Evolutionary conservation across 2,888 invertebrate genomes (phyloP).

Genomic region (Pseudococcus viburni): DNA sequence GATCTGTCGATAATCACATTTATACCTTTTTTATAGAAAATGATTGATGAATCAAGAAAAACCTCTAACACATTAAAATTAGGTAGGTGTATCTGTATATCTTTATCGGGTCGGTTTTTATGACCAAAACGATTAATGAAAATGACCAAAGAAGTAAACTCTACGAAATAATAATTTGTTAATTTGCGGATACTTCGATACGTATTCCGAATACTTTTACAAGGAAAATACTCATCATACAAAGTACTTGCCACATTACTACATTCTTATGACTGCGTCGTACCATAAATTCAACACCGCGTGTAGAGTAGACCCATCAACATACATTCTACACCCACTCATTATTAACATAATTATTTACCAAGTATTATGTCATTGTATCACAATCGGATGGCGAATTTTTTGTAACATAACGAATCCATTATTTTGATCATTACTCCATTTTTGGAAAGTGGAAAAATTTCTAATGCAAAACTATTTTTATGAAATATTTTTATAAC

Average conservation of each 20-base stretch:
- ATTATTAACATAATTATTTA: conserved; percentile 23
- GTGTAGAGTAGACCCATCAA: background rate
- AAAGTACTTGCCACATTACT: conserved; percentile 21
- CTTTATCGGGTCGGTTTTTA: background rate
- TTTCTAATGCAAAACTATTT: conserved; percentile 11
- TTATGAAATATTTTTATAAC: background rate
- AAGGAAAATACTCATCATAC: conserved; percentile 1
- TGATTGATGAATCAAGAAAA: background rate
- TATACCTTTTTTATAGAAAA: too few relatives aligned
- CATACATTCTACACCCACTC: background rate
- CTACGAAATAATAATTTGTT: background rate
- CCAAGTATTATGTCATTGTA: background rate
- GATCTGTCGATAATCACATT: too few relatives aligned
- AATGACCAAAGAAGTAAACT: background rate
- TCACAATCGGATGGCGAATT: background rate
- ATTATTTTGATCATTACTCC: conserved; percentile 21
- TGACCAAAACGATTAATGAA: background rate
- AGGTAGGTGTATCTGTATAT: too few relatives aligned
- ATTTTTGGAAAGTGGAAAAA: conserved; percentile 6
- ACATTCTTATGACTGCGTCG: background rate
- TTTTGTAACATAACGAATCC: background rate
- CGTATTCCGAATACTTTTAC: background rate
- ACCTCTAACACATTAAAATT: too few relatives aligned
- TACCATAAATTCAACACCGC: background rate
- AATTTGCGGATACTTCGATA: background rate